Evolutionary conservation across 2,113 vertebrate genomes (phyloP).

Genomic region (Phycodurus eques): DNA sequence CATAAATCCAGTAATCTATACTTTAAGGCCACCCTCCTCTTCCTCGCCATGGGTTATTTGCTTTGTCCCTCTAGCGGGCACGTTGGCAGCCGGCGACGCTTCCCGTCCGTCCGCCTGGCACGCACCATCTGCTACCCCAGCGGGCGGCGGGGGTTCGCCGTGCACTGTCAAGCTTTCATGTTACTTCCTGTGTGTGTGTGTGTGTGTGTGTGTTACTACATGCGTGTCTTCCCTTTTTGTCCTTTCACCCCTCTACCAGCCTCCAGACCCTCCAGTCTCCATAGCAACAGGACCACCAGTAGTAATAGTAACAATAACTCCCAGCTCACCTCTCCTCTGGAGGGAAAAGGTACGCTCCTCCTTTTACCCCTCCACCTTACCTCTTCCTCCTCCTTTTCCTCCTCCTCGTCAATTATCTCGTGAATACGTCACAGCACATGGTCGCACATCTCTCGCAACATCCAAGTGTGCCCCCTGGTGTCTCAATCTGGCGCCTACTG

Average conservation of each 20-base stretch:
- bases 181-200: conserved; percentile 30
- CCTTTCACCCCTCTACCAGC: conserved; percentile 72
- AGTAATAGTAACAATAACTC: conserved; percentile 96
- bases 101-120: conserved; percentile 51
- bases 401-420: not conserved
- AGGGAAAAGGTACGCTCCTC: conserved; percentile 89
- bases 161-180: conserved; percentile 36
- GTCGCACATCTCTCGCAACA: not conserved
- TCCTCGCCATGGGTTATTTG: not conserved
- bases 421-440: not conserved
- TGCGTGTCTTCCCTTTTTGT: conserved; percentile 39
- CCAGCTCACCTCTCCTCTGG: conserved; percentile 80
- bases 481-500: not conserved
- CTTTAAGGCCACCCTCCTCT: not conserved
- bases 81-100: conserved; percentile 51
- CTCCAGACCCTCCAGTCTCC: conserved; percentile 92
- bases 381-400: not conserved
- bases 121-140: conserved; percentile 66
- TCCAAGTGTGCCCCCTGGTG: not conserved
- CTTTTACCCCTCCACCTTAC: conserved; percentile 22
- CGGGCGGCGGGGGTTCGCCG: conserved; percentile 32
- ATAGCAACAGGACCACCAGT: conserved; percentile 94
- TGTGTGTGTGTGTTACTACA: conserved; percentile 28
- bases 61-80: conserved; percentile 51
- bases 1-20: not conserved